phyloP scores from a whole-genome alignment of 2,888 invertebrate species.

The Perdita meconis region DNA sequence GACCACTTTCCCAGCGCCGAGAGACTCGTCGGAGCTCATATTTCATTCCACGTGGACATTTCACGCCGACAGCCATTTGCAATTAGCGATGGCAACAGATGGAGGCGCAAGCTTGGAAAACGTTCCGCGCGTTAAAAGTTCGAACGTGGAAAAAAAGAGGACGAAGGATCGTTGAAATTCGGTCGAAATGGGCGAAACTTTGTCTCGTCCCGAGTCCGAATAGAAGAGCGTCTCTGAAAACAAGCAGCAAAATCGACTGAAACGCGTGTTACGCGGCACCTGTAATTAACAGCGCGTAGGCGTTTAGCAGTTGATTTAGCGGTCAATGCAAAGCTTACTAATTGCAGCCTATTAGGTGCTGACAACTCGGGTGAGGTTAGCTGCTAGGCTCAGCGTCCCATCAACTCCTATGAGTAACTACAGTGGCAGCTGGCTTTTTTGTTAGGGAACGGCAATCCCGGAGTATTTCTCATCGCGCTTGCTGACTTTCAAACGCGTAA shows the following conservation, averaged over 20 bases:
- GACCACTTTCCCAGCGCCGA: conserved; percentile 16
- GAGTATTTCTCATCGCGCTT: conserved; percentile 17
- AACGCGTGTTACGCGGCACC: conserved; percentile 25
- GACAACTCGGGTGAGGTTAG: conserved; percentile 42
- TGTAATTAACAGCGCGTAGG: conserved; percentile 38
- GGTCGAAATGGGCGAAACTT: not conserved
- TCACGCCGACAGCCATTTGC: conserved; percentile 54
- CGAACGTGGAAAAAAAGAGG: not conserved
- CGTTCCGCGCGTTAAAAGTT: conserved; percentile 4
- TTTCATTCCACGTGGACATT: conserved; percentile 51
- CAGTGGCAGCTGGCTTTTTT: conserved; percentile 10
- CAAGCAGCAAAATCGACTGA: not conserved
- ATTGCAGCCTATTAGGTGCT: conserved; percentile 52
- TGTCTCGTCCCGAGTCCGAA: not conserved
- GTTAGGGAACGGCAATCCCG: not conserved
- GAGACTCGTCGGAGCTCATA: conserved; percentile 34
- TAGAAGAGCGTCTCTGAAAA: not conserved
- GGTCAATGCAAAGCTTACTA: conserved; percentile 35
- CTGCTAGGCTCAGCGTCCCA: conserved; percentile 27
- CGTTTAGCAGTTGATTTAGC: conserved; percentile 24
- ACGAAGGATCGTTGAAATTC: not conserved
- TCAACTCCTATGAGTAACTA: conserved; percentile 22
- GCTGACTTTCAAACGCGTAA: conserved; percentile 39
- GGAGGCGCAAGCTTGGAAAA: conserved; percentile 21
- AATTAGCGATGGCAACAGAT: conserved; percentile 54